Evolutionary conservation across 1,140 invertebrate genomes (phyloP).

Genomic region (Mercenaria mercenaria): DNA sequence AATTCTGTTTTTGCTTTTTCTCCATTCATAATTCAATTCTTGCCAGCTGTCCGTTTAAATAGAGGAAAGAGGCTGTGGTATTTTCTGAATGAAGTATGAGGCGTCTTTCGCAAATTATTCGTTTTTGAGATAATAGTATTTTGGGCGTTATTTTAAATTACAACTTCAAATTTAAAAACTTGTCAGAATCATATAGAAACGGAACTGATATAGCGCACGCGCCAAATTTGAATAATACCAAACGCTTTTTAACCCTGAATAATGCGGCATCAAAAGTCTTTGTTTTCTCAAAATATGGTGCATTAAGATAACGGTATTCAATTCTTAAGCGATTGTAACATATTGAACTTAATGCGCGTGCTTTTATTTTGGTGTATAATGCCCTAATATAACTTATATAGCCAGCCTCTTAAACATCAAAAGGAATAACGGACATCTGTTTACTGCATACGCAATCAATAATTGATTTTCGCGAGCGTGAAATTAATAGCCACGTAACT

Average conservation of each 20-base stretch:
- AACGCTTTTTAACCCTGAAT: background rate
- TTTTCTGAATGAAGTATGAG: background rate
- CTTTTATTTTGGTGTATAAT: conserved; percentile 10
- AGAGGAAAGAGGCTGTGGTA: background rate
- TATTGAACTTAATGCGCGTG: conserved; percentile 44
- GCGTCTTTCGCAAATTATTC: background rate
- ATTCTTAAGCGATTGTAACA: conserved; percentile 15
- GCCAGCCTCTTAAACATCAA: conserved; percentile 6
- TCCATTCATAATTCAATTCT: background rate
- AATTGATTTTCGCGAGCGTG: conserved; percentile 31
- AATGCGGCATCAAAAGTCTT: background rate
- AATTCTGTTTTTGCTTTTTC: background rate
- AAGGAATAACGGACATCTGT: background rate
- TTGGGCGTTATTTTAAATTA: background rate
- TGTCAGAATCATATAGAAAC: conserved; percentile 41
- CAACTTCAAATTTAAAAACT: conserved; percentile 27
- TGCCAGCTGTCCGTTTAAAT: background rate
- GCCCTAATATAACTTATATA: conserved; percentile 35
- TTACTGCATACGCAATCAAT: conserved; percentile 26
- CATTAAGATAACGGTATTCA: conserved; percentile 29
- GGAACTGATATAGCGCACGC: conserved; percentile 40
- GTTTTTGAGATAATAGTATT: background rate
- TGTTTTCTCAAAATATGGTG: conserved; percentile 14
- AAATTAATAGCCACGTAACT: conserved; percentile 46
- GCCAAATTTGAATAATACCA: background rate